Evolutionary conservation across 2,113 vertebrate genomes (phyloP).

Genomic region (Phylloscopus whistleri): DNA sequence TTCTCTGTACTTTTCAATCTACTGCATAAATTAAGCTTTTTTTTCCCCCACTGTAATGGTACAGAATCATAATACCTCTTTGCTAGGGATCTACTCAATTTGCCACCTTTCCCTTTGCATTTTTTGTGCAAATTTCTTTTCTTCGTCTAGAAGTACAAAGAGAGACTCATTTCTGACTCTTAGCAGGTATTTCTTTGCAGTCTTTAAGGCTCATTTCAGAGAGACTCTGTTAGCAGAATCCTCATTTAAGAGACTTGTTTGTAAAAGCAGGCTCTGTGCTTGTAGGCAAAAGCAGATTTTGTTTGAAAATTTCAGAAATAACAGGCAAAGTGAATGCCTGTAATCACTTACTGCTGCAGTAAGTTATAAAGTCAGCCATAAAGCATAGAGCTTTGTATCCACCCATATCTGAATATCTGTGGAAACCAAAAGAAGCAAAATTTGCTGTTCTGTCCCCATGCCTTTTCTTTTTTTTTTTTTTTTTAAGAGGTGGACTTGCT

Average conservation of each 20-base stretch:
- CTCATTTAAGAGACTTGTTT: neutral
- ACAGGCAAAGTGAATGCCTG: neutral
- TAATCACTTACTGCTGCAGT: neutral
- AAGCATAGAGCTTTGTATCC: neutral
- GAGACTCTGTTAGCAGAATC: neutral
- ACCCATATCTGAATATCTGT: neutral
- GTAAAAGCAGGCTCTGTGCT: neutral
- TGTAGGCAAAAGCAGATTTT: neutral
- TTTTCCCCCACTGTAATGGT: neutral
- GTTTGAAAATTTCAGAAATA: neutral
- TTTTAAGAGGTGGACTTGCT: neutral
- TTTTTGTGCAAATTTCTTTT: neutral
- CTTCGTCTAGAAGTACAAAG: neutral
- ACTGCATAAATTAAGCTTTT: neutral
- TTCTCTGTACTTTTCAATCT: neutral
- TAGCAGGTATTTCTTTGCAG: neutral
- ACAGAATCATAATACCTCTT: neutral
- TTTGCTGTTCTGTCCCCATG: neutral
- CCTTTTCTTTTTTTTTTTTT: neutral
- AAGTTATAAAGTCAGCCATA: neutral
- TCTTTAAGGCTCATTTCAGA: neutral
- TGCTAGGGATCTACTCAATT: neutral
- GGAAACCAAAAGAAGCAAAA: neutral
- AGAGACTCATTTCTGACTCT: neutral
- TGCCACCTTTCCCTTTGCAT: neutral